Evolutionary conservation across 1,140 invertebrate species (phyloP), one percentile per base, ranked within the genome.

Genomic region (Drosophila pachea): DNA sequence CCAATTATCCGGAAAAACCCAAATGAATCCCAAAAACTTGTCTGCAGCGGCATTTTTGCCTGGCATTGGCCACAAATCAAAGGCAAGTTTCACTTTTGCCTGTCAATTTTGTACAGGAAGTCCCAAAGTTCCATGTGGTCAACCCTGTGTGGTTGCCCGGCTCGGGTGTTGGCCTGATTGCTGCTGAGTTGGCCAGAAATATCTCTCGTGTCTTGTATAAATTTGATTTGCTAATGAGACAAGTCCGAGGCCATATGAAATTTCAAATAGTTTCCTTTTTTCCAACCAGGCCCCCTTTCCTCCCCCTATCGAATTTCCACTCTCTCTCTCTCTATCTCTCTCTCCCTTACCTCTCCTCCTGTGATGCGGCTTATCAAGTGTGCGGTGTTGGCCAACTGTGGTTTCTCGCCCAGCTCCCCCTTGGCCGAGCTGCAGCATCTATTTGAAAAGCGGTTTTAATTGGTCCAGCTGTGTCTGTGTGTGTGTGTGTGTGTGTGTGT

Each of bases 171-270:
- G 14, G 55, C n/a, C 12, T 31, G 42, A 43, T 48, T 54, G 50
- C 45, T 53, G 60, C 48, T 63, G 60, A 54, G 49, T 16, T 63
- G 49, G 14, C 58, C 7, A 48, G 11, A 55, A 36, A 33, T 58
- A 54, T 45, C 48, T 60, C 42, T 42, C 14, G 35, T 42, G 48
- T 50, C 50, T 54, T 70, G 78, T 73, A 84, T 75, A 75, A 78
- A 83, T 84, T 82, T 82, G 79, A 82, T 83, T 82, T 78, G 62
- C 78, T 82, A 82, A 82, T 83, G 79, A 82, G 68, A 38, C 75
- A 35, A 42, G 60, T 42, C 45, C n/a, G 35, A 36, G 36, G 47
- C 52, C 67, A 84, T 84, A 84, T 82, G 64, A 82, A 82, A 83
- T 75, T 83, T 83, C 72, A 83, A 82, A 68, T 84, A 82, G 72